These are phyloP conservation scores for Gallinago solitaria DNA, from an alignment of 2,797 vertebrate genomes.

Conservation along the genomic window DNA sequence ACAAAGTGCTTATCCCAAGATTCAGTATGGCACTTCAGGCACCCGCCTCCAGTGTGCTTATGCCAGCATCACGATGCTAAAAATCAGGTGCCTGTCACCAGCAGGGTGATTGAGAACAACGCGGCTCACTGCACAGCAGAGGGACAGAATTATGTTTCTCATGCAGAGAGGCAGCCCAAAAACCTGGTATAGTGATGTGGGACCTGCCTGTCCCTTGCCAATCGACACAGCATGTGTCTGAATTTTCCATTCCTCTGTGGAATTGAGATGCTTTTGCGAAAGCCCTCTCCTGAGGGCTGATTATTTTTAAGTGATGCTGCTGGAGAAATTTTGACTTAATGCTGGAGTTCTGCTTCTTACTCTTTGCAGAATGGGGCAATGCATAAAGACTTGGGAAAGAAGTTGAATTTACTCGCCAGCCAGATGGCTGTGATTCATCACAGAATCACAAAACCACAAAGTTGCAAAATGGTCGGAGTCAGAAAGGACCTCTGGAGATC, in stretches of 20 bases:
- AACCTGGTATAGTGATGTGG: not conserved
- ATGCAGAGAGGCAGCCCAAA: not conserved
- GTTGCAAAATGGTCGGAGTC: not conserved
- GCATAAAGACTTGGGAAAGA: not conserved
- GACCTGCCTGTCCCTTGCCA: not conserved
- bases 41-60: rapidly evolving
- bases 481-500: not conserved
- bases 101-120: not conserved
- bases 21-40: not conserved
- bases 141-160: not conserved
- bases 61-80: not conserved
- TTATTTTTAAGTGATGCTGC: not conserved
- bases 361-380: not conserved
- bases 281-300: not conserved
- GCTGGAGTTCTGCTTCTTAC: not conserved
- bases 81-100: not conserved
- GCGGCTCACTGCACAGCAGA: rapidly evolving
- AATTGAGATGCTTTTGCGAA: not conserved
- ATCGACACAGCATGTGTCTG: not conserved
- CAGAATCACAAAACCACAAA: not conserved
- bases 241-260: not conserved
- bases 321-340: not conserved
- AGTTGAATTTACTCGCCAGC: not conserved
- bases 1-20: not conserved
- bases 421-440: not conserved